phyloP scores from a whole-genome alignment of 2,113 vertebrate genomes.

The Apeltes quadracus region DNA sequence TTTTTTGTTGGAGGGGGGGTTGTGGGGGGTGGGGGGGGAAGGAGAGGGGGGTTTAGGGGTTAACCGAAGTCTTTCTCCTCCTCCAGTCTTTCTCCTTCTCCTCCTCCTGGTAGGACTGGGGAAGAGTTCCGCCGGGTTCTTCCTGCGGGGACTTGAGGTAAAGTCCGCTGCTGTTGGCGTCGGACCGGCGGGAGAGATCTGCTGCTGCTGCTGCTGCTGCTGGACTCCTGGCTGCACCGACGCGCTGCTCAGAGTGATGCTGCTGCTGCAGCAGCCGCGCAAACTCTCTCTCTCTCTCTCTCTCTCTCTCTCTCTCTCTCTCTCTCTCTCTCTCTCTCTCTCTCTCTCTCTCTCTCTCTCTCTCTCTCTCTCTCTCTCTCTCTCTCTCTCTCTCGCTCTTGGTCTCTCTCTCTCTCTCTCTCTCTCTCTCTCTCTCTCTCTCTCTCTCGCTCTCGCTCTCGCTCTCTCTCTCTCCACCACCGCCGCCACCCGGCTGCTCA shows the following conservation, averaged over 20 bases:
- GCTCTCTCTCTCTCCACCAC: constrained; percentile 24
- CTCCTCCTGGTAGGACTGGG: not conserved
- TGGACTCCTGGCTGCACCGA: constrained; percentile 62
- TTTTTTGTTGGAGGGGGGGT: no score
- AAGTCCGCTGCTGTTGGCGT: constrained; percentile 28
- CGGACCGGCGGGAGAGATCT: constrained; percentile 29
- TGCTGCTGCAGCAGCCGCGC: constrained; percentile 66
- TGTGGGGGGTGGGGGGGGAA: not conserved
- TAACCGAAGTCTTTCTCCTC: constrained; percentile 31
- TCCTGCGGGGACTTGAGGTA: constrained; percentile 26
- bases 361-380: constrained; percentile 5
- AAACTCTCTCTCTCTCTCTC: constrained; percentile 27
- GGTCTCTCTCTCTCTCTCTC: constrained; percentile 30
- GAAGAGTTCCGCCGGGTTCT: not conserved
- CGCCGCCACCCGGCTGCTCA: constrained; percentile 36
- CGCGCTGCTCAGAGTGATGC: constrained; percentile 61
- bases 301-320: constrained; percentile 9
- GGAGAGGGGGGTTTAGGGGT: not conserved
- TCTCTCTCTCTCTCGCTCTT: constrained; percentile 25
- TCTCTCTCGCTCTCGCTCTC: not conserved
- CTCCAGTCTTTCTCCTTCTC: not conserved
- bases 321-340: constrained; percentile 24
- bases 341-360: constrained; percentile 13
- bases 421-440: constrained; percentile 12
- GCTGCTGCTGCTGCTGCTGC: constrained; percentile 47